Evolutionary conservation across 2,888 invertebrate genomes (phyloP).

Genomic region (Vandiemenella viatica): DNA sequence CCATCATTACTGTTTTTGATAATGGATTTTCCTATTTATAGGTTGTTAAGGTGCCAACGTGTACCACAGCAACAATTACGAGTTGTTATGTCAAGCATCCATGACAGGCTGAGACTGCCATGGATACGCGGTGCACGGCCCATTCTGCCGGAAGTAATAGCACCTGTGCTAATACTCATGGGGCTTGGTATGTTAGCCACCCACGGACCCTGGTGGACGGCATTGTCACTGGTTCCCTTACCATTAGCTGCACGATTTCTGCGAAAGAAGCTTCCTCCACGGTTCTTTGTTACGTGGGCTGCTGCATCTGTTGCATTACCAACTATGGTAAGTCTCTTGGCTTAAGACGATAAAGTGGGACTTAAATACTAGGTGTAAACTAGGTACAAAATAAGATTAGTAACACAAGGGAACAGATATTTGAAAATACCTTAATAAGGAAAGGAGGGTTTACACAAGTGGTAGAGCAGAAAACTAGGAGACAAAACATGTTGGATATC

Average conservation of each 20-base stretch:
- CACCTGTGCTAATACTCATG: slow-evolving; percentile 35
- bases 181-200: slow-evolving; percentile 33
- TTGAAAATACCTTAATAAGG: too few species aligned
- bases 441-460: too few species aligned
- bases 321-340: too few species aligned
- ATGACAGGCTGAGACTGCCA: slow-evolving; percentile 39
- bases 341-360: too few species aligned
- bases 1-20: not conserved
- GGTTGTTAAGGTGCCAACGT: slow-evolving; percentile 27
- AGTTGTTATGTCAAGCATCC: slow-evolving; percentile 32
- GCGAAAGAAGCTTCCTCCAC: slow-evolving; percentile 25
- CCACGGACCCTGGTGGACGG: slow-evolving; percentile 26
- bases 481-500: too few species aligned
- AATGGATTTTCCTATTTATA: slow-evolving; percentile 21
- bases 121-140: slow-evolving; percentile 40
- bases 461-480: too few species aligned
- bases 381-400: too few species aligned
- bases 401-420: too few species aligned
- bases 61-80: slow-evolving; percentile 24
- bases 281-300: slow-evolving; percentile 64
- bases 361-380: too few species aligned
- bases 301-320: slow-evolving; percentile 46
- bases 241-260: not conserved
- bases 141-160: slow-evolving; percentile 33
- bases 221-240: not conserved